Conservation (phyloP, 2,797 vertebrate genomes). For the Capromys pilorides region DNA sequence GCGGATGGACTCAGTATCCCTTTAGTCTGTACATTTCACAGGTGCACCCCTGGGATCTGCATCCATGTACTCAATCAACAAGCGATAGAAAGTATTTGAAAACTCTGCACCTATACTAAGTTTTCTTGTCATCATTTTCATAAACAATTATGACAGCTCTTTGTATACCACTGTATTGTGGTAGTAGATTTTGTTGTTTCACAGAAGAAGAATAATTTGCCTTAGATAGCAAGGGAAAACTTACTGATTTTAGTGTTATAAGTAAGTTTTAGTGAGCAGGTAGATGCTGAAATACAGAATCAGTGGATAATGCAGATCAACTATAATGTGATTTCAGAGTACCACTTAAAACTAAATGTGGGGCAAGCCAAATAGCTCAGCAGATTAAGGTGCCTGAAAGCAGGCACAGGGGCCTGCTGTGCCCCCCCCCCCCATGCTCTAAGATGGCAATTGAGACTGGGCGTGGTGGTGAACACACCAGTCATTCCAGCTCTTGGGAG, state of each 20-base stretch:
- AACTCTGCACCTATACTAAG: not conserved
- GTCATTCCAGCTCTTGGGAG: no score
- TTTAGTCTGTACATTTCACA: not conserved
- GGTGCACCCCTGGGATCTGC: not conserved
- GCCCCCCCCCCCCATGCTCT: no score
- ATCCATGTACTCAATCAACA: not conserved
- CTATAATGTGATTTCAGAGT: constrained; percentile 20
- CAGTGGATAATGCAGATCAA: not conserved
- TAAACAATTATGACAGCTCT: not conserved
- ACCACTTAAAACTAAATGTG: constrained; percentile 1
- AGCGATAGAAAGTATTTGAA: not conserved
- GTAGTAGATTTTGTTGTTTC: not conserved
- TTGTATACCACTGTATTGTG: not conserved
- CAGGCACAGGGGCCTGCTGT: no score
- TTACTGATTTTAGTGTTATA: constrained; percentile 45
- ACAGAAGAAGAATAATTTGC: not conserved
- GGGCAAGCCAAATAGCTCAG: no score
- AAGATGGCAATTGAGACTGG: no score
- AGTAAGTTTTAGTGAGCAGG: constrained; percentile 42
- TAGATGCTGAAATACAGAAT: not conserved
- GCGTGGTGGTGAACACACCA: no score
- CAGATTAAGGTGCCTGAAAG: no score
- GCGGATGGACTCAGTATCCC: not conserved
- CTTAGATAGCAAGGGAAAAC: not conserved
- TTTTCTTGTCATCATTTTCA: not conserved